Conservation (phyloP, 2,113 vertebrate species). For the Rafetus swinhoei region DNA sequence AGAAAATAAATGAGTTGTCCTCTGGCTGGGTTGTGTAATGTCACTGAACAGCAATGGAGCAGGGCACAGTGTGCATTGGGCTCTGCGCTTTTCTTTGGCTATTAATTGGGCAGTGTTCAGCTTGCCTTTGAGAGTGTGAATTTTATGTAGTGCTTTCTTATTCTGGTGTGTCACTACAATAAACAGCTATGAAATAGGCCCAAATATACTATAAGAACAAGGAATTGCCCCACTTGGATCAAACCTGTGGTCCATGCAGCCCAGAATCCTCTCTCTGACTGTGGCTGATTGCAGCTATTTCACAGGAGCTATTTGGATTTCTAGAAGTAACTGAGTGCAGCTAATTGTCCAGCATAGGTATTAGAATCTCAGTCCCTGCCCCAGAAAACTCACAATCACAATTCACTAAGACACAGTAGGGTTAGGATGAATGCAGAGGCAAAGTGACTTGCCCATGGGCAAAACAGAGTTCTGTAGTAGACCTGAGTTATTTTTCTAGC, state of each 20-base stretch:
- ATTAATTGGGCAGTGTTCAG: background rate
- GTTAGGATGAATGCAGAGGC: background rate
- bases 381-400: background rate
- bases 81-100: conserved; percentile 39
- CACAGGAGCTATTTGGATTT: background rate
- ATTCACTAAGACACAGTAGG: background rate
- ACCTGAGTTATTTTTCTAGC: background rate
- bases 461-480: background rate
- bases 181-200: background rate
- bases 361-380: background rate
- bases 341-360: background rate
- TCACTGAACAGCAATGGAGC: conserved; percentile 40
- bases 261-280: background rate
- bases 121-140: background rate
- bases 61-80: background rate
- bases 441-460: background rate
- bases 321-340: background rate
- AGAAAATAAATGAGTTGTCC: conserved; percentile 67
- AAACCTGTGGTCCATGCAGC: background rate
- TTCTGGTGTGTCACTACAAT: background rate
- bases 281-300: background rate
- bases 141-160: too few relatives aligned
- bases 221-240: background rate
- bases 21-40: conserved; percentile 61
- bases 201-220: background rate